A percentile compares a stretch with the other conserved stretches of the same genome.
phyloP scores from a whole-genome alignment of 2,888 invertebrate species.

The Noctua janthe region DNA sequence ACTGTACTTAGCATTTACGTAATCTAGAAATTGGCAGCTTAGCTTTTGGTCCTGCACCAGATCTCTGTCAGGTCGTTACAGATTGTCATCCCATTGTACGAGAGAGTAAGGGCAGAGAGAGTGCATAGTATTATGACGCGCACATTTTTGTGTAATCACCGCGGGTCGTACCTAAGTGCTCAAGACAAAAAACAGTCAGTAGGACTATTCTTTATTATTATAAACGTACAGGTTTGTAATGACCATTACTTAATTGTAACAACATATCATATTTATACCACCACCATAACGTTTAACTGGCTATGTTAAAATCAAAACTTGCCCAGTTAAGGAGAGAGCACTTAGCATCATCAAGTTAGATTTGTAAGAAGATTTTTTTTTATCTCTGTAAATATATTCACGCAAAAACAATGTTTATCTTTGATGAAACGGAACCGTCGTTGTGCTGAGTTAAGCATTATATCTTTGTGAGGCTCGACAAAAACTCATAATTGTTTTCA shows the following conservation, averaged over 20 bases:
- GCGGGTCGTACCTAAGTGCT: not conserved
- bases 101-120: not conserved
- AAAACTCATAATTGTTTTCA: slow-evolving; percentile 10
- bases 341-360: not conserved
- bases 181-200: not conserved
- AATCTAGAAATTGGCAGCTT: not conserved
- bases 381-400: not conserved
- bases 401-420: slow-evolving; percentile 4
- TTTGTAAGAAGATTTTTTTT: not conserved
- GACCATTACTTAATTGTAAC: not conserved
- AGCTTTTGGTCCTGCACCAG: not conserved
- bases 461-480: slow-evolving; percentile 10
- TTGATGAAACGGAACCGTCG: not conserved
- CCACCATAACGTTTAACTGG: too few relatives aligned
- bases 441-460: slow-evolving; percentile 3
- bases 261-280: too few relatives aligned
- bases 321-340: not conserved
- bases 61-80: not conserved
- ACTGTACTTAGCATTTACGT: not conserved
- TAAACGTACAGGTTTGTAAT: not conserved
- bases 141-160: not conserved
- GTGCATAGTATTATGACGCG: not conserved
- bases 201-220: not conserved
- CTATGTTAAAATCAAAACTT: not conserved
- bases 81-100: not conserved